Evolutionary conservation across 2,113 vertebrate species (phyloP).

Genomic region (Equus quagga): DNA sequence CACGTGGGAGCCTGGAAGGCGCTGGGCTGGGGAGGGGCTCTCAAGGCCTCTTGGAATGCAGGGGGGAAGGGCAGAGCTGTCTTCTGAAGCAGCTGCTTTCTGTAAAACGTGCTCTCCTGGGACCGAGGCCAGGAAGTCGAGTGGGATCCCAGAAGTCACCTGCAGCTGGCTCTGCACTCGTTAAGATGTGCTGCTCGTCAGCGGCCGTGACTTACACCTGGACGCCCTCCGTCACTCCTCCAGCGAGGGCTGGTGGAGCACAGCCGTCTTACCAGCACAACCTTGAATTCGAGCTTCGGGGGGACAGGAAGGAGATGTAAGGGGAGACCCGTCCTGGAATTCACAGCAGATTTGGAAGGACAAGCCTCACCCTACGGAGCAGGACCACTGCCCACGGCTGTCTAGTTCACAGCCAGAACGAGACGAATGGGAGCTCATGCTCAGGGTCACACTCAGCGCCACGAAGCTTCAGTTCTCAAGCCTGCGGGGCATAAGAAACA

Average conservation of each 20-base stretch:
- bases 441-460: neutral
- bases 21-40: neutral
- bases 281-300: neutral
- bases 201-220: neutral
- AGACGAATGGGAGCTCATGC: neutral
- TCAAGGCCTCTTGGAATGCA: neutral
- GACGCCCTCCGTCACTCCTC: neutral
- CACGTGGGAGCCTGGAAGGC: neutral
- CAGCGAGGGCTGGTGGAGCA: neutral
- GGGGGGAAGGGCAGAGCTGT: neutral
- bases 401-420: neutral
- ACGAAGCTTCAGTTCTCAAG: neutral
- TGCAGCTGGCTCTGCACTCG: neutral
- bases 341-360: neutral
- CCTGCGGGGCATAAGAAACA: neutral
- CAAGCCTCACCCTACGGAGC: neutral
- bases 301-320: neutral
- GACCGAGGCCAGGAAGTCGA: neutral
- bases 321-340: neutral
- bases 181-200: fast-evolving
- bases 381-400: no score
- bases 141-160: neutral
- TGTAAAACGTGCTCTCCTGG: neutral
- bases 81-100: neutral
- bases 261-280: neutral